Evolutionary conservation across 2,113 vertebrate species (phyloP).

Genomic region (Egretta garzetta): DNA sequence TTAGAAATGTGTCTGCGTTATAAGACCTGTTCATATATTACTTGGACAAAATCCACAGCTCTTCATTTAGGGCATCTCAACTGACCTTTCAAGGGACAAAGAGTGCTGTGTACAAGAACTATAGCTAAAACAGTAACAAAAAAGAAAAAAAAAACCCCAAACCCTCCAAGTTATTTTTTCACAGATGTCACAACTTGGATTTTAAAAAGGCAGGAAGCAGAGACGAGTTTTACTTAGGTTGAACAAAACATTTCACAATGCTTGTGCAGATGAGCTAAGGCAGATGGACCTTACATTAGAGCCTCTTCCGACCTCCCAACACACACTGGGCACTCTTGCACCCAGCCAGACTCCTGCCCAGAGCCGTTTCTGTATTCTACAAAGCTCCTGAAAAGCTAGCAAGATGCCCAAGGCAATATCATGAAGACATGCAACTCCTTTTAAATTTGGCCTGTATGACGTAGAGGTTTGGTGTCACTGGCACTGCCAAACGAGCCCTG

Average conservation of each 20-base stretch:
- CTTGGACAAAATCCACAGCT: background rate
- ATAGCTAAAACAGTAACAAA: background rate
- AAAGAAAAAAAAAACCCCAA: background rate
- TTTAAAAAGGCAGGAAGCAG: background rate
- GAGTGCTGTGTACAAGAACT: background rate
- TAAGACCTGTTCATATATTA: background rate
- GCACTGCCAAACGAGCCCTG: background rate
- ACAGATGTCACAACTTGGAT: background rate
- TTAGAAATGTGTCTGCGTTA: background rate
- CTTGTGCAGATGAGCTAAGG: background rate
- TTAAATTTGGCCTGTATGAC: background rate
- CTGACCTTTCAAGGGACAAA: background rate
- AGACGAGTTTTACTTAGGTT: background rate
- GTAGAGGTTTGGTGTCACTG: background rate
- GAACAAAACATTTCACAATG: background rate
- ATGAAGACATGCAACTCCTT: background rate
- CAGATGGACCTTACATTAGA: background rate
- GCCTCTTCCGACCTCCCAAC: background rate
- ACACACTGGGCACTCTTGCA: background rate
- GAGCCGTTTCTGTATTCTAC: background rate
- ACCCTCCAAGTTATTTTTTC: background rate
- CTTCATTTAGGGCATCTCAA: background rate
- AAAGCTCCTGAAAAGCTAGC: background rate
- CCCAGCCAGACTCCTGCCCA: background rate
- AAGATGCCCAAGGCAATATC: background rate